Evolutionary conservation across 1,140 invertebrate species (phyloP).

Genomic region (Camponotus vicinus): DNA sequence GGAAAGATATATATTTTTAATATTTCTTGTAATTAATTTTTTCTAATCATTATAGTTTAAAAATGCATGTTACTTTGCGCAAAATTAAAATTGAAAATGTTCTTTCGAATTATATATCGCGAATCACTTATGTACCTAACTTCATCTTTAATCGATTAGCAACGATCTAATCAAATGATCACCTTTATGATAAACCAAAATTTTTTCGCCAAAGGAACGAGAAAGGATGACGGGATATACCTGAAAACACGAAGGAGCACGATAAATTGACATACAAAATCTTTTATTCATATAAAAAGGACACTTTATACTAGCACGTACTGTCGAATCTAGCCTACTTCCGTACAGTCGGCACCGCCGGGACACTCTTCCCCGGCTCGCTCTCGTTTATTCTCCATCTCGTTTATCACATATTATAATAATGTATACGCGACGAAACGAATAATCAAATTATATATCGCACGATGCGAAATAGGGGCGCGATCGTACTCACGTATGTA

Average conservation of each 20-base stretch:
- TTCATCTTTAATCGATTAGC: neutral
- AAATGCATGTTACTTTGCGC: neutral
- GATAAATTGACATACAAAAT: constrained; percentile 82
- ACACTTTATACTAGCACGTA: constrained; percentile 85
- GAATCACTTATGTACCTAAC: neutral
- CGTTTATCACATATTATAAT: constrained; percentile 82
- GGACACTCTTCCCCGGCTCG: constrained; percentile 72
- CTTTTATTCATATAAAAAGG: constrained; percentile 85
- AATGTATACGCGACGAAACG: constrained; percentile 74
- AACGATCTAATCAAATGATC: neutral
- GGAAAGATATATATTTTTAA: neutral
- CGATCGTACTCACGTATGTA: neutral
- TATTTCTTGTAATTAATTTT: neutral
- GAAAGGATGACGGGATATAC: neutral
- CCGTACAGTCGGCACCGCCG: constrained; percentile 78
- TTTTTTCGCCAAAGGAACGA: neutral
- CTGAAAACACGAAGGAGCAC: neutral
- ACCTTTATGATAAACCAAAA: neutral
- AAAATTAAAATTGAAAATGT: neutral
- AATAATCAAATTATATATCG: constrained; percentile 70
- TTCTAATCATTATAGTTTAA: neutral
- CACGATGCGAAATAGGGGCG: constrained; percentile 50
- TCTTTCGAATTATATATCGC: too few species aligned
- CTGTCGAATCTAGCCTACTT: constrained; percentile 82
- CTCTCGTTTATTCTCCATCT: constrained; percentile 75